phyloP scores from a whole-genome alignment of 2,113 vertebrate genomes.

The Lycocorax pyrrhopterus region DNA sequence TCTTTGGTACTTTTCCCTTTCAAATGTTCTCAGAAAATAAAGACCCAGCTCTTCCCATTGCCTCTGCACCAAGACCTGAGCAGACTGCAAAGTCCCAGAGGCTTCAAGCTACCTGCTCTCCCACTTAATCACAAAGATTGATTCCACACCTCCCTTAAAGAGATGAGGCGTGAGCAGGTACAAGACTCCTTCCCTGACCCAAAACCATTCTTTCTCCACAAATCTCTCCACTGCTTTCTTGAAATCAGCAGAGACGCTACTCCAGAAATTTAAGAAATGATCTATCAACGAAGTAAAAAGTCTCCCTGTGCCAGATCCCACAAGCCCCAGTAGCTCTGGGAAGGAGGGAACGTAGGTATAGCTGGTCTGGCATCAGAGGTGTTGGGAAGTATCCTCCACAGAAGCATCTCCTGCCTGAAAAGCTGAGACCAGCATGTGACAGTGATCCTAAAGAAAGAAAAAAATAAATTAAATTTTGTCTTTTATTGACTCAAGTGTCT shows the following conservation, averaged over 20 bases:
- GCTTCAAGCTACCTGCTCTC: neutral
- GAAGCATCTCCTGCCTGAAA: neutral
- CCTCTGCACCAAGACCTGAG: conserved; percentile 21
- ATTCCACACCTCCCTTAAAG: neutral
- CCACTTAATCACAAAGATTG: conserved; percentile 1
- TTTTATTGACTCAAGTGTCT: neutral
- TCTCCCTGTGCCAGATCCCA: neutral
- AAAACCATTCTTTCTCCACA: neutral
- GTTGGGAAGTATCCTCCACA: neutral
- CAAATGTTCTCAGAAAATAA: neutral
- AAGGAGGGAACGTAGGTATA: fast-evolving
- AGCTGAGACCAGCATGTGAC: neutral
- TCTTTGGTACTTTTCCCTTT: neutral
- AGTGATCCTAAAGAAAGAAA: neutral
- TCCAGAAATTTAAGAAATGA: neutral
- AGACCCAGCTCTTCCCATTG: neutral
- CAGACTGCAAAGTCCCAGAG: neutral
- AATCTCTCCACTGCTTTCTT: neutral
- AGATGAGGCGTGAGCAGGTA: neutral
- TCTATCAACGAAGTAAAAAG: neutral
- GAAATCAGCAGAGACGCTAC: neutral
- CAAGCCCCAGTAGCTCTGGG: neutral
- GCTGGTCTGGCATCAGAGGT: neutral
- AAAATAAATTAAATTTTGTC: neutral
- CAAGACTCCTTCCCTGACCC: neutral